These are phyloP conservation scores for Gobio gobio DNA, from an alignment of 2,113 vertebrate species.

Conservation along the genomic window DNA sequence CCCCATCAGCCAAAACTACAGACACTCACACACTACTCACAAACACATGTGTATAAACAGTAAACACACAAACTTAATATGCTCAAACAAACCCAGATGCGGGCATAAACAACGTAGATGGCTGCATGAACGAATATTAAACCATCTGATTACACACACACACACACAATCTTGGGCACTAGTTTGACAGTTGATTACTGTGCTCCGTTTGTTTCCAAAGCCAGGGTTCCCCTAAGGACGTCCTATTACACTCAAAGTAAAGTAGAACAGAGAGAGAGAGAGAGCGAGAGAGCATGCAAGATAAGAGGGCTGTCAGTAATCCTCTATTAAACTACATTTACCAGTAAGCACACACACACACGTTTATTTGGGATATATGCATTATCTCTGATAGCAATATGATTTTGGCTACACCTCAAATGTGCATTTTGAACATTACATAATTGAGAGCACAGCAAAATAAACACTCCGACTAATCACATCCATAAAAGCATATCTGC, in stretches of 20 bases:
- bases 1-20: background rate
- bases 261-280: conserved; percentile 38
- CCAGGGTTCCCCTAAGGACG: conserved; percentile 65
- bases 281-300: background rate
- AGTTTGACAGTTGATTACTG: conserved; percentile 67
- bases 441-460: background rate
- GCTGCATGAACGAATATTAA: conserved; percentile 20
- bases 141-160: conserved; percentile 28
- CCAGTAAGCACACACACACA: conserved; percentile 27
- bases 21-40: conserved; percentile 3
- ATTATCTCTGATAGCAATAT: background rate
- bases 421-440: background rate
- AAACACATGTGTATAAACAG: conserved; percentile 1
- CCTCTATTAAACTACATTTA: conserved; percentile 50
- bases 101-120: background rate
- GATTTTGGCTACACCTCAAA: background rate
- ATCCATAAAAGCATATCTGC: background rate
- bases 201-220: conserved; percentile 71
- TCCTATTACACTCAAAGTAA: conserved; percentile 64
- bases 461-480: background rate
- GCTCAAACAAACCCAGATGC: conserved; percentile 32
- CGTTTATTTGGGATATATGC: background rate
- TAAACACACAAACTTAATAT: conserved; percentile 14
- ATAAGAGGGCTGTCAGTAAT: conserved; percentile 21
- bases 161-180: conserved; percentile 33